Base-by-base conservation (phyloP, 2,797 vertebrate species). In the Pagetopsis macropterus region DNA sequence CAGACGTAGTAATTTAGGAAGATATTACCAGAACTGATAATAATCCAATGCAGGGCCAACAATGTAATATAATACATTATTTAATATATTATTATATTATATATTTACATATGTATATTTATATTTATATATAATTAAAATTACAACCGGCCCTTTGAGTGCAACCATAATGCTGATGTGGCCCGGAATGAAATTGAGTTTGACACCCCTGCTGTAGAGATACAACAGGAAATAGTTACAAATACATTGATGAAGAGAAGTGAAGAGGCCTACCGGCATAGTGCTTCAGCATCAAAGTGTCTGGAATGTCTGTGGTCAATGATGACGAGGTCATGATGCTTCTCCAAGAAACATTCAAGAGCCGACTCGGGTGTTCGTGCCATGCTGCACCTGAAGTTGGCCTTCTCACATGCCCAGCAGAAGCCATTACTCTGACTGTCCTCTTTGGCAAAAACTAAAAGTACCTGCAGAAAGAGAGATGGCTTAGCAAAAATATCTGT, bases 381-480 rank as follows among this genome's bases (percentile, higher is more conserved):
- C 71, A 97, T 87, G 15, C 94, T 96, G 83, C 94, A 98, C 71
- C 95, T 95, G 92, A 97, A 99, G 77, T 95, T 96, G 71, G 96
- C 97, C 79, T 97, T 96, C 87, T 99, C 98, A 88, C 97, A 99
- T 0, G 97, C 98, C 96, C 95, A 96, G 83, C 94, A 95, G 96
- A 99, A 99, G 86, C 96, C 96, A 37, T 91, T 95, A 84, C 96
- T 98, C 94, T 99, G 98, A 92, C 94, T 96, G 82, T 99, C 98
- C 76, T 99, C 97, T 96, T 97, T 98, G 94, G 96, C 95, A 96
- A 99, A 99, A 94, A 98, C 98, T 94, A 99, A 94, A 94, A 99
- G 97, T 95, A 99, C 98, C 98, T 99, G 76, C 76, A 87, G 89
- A 70, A 64, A 72, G 15, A 78, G 43, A 87, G 61, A 80, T 55